Base-by-base conservation (phyloP, 2,113 vertebrate genomes). In the Haplotaxodon microlepis region DNA sequence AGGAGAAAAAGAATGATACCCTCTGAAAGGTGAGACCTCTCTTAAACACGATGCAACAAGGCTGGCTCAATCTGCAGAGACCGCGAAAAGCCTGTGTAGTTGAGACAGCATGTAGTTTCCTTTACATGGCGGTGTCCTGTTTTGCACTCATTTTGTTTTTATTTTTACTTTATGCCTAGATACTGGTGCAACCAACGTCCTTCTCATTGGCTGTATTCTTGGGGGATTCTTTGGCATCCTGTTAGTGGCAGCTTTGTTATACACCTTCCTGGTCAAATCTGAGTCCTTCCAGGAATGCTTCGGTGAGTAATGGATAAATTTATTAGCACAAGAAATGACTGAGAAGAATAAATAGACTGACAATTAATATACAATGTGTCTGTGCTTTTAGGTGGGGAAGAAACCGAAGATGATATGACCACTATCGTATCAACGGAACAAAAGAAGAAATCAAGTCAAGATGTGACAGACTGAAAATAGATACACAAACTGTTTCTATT, bases 141-240 rank as follows among this genome's bases (percentile, higher is more conserved):
- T 47, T 29, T 47, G 42, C 24, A 17, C 6, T 76, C 71, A 21
- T 71, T 2, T 6, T 42, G 7, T 76, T n/a, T 61, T 9, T 69
- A 51, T 81, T 42, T 34, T 31, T 50, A 50, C 24, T 56, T 85
- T 6, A 9, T 53, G 27, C 24, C 17, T 81, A 96, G 96, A 92
- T 36, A 87, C 76, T 3, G 88, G 94, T 66, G 40, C 14, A 3
- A 92, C 56, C 82, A 56, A 84, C 1, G 31, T 63, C 9, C 83
- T 27, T 17, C 89, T 97, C 38, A 91, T 96, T 17, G 96, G 94
- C 45, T 94, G 95, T n/a, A 53, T 53, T 29, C 66, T 96, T 2
- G 96, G 96, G 6, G 96, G 92, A 8, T 96, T 96, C 88, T 93
- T 96, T 11, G 94, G 94, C 1, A 40, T 83, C 40, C 53, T 96